phyloP scores from a whole-genome alignment of 2,888 invertebrate species.

The Nymphalis urticae region DNA sequence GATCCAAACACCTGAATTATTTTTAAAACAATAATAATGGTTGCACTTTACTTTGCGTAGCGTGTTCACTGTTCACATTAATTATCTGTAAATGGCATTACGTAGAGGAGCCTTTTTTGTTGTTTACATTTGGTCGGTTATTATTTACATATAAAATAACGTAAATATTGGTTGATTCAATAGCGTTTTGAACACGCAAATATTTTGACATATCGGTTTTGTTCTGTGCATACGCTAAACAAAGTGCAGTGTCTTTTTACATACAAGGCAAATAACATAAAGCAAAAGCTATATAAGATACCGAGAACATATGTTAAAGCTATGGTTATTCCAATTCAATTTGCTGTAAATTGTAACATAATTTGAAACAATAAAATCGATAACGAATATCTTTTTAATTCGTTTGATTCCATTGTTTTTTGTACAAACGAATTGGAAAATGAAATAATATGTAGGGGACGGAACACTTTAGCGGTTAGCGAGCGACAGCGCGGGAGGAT shows the following conservation, averaged over 20 bases:
- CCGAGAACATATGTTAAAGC: background rate
- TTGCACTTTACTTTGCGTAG: too few relatives aligned
- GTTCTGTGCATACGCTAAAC: too few relatives aligned
- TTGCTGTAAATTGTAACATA: background rate
- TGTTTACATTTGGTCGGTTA: too few relatives aligned
- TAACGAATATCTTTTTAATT: background rate
- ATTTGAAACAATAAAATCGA: background rate
- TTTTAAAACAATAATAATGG: too few relatives aligned
- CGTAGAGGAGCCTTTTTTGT: too few relatives aligned
- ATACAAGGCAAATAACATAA: background rate
- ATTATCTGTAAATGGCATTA: too few relatives aligned
- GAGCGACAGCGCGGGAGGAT: background rate
- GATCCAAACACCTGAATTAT: too few relatives aligned
- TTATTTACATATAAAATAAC: too few relatives aligned
- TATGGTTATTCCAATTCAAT: background rate
- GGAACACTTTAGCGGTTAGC: background rate
- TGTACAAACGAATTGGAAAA: constrained; percentile 5
- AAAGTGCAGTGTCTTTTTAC: background rate
- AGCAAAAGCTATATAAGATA: background rate
- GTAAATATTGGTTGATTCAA: too few relatives aligned
- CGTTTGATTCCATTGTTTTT: background rate
- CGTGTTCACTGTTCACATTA: too few relatives aligned
- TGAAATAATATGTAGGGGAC: background rate
- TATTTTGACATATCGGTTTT: too few relatives aligned
- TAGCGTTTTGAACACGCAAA: too few relatives aligned